Evolutionary conservation across 2,888 invertebrate genomes (phyloP), one percentile per base, ranked within the genome.

Genomic region (Caenorhabditis sp.): DNA sequence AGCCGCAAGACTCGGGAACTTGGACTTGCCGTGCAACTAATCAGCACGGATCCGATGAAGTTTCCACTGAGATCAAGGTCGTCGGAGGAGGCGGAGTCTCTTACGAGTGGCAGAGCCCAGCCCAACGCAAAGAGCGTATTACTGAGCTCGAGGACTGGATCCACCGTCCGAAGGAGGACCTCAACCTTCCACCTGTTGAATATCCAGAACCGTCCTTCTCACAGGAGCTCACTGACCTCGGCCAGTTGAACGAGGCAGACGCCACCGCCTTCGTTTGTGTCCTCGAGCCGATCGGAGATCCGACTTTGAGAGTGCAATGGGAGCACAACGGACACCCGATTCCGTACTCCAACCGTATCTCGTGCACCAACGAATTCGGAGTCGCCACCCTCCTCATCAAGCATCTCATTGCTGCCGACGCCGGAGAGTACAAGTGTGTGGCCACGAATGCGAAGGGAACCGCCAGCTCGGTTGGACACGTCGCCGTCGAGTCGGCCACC

Each of bases 301-400:
- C 95, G 15, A 92, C 94, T 0, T 94, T 96, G 94, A 92, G 94
- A 73, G 94, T 96, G 83, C 95, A 96, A 89, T 96, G 96, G 96
- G 95, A 94, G 93, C 93, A 94, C 88, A 95, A 96, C 89, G 95
- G 95, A 22, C 86, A 90, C 53, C 93, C 95, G 73, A 93, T 99
- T 17, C 89, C 89, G 9, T 88, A 86, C 58, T 82, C 82, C 15
- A 82, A 82, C 78, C 70, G 83, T 55, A 84, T 84, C 88, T 79
- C 79, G 22, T 80, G 80, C 95, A 81, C 84, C 37, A 95, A 96
- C 90, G 97, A 98, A 91, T 97, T 98, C 91, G 98, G 98, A 86
- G 97, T 96, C 87, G 95, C 97, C 84, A 95, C 96, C 59, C 92
- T 99, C 87, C 96, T 97, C 91, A 95, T 99, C 88, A 93, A 94